These are phyloP conservation scores for Lobophora halterata DNA, from an alignment of 2,888 invertebrate genomes.

Conservation along the genomic window DNA sequence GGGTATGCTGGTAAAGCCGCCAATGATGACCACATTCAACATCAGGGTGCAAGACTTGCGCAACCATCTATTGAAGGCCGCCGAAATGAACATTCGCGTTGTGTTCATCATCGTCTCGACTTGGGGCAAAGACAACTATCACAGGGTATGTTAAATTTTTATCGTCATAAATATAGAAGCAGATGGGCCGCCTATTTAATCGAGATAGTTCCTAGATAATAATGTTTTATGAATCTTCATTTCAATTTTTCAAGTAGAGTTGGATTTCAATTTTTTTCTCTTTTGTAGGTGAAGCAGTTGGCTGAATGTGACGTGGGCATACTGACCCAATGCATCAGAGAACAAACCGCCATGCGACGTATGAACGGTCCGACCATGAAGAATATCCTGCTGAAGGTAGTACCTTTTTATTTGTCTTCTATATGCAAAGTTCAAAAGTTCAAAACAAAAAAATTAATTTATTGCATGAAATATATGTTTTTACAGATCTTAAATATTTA, in stretches of 20 bases:
- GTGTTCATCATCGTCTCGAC: slow-evolving; percentile 83
- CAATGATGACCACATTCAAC: slow-evolving; percentile 37
- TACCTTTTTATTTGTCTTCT: neutral
- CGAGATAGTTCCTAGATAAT: no score
- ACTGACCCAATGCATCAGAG: slow-evolving; percentile 86
- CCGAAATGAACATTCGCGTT: slow-evolving; percentile 59
- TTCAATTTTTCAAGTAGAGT: no score
- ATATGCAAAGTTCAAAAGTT: no score
- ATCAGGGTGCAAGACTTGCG: slow-evolving; percentile 44
- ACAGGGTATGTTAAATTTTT: slow-evolving; percentile 53
- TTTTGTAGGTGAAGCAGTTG: slow-evolving; percentile 82
- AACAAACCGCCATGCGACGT: slow-evolving; percentile 46
- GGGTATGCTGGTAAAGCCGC: slow-evolving; percentile 59
- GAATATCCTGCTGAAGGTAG: slow-evolving; percentile 87
- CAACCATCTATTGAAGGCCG: slow-evolving; percentile 37
- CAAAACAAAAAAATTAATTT: no score
- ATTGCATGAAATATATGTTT: no score
- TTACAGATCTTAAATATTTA: no score
- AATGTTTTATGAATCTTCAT: no score
- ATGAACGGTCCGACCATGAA: slow-evolving; percentile 82
- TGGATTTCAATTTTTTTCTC: neutral
- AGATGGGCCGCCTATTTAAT: neutral
- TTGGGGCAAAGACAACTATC: slow-evolving; percentile 65
- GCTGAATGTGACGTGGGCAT: slow-evolving; percentile 86
- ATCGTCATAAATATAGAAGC: no score